These are phyloP conservation scores for Rhyacichthys aspro DNA, from an alignment of 2,797 vertebrate species.

Conservation along the genomic window DNA sequence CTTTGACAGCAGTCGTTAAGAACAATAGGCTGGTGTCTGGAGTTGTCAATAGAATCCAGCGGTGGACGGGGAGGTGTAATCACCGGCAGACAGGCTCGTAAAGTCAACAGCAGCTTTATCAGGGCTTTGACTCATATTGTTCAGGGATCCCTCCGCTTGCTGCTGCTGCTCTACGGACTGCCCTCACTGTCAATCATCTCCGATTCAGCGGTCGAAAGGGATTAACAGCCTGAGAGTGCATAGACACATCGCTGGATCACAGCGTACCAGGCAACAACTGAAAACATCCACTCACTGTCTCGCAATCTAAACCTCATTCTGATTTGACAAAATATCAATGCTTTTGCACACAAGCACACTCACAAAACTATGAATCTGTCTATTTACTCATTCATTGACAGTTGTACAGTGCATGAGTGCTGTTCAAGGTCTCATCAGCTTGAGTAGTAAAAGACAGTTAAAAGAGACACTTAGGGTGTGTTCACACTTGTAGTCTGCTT, in stretches of 20 bases:
- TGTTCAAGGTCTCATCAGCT: no score
- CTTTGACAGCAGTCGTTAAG: slow-evolving; percentile 8
- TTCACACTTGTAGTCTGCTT: no score
- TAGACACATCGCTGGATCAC: background rate
- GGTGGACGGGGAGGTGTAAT: slow-evolving; percentile 41
- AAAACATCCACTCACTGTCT: no score
- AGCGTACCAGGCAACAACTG: no score
- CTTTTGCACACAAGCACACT: no score
- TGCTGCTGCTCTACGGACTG: background rate
- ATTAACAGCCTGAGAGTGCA: slow-evolving; percentile 16
- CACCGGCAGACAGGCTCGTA: slow-evolving; percentile 45
- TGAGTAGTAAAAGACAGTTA: no score
- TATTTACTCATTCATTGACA: no score
- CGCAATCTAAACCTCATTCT: no score
- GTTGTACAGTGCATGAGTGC: no score
- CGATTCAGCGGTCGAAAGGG: slow-evolving; percentile 11
- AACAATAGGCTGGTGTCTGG: slow-evolving; percentile 42
- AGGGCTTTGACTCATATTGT: slow-evolving; percentile 44
- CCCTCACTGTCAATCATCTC: slow-evolving; percentile 33
- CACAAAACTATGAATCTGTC: no score
- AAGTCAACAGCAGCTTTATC: slow-evolving; percentile 53
- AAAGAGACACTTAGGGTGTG: no score
- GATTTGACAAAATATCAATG: no score
- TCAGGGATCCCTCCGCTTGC: slow-evolving; percentile 36
- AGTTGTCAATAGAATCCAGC: slow-evolving; percentile 31